A percentile compares a stretch with the other conserved stretches of the same genome.
phyloP scores from a whole-genome alignment of 2,888 invertebrate genomes.

The Machimus atricapillus region DNA sequence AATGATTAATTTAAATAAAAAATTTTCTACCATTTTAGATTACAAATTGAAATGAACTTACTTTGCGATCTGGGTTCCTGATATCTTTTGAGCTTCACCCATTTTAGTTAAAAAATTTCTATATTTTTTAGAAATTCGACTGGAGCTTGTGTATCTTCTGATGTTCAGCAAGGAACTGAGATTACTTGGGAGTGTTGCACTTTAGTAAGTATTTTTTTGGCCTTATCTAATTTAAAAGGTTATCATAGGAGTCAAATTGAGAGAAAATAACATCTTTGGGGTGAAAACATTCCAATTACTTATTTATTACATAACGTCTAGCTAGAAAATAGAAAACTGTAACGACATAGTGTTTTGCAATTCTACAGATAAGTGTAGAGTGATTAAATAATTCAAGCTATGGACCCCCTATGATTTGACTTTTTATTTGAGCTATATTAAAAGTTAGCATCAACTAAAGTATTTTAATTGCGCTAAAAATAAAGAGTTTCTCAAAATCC shows the following conservation, averaged over 20 bases:
- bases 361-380: neutral
- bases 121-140: slow-evolving; percentile 2
- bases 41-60: slow-evolving; percentile 60
- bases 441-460: too few relatives aligned
- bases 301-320: neutral
- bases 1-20: neutral
- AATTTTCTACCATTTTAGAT: neutral
- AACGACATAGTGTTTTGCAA: neutral
- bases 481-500: too few relatives aligned
- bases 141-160: neutral
- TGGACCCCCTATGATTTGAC: too few relatives aligned
- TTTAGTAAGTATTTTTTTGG: neutral
- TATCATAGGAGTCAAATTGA: neutral
- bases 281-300: neutral
- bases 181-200: neutral
- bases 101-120: slow-evolving; percentile 49
- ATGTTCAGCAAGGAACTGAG: neutral
- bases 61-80: slow-evolving; percentile 75
- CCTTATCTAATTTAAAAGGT: neutral
- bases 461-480: too few relatives aligned
- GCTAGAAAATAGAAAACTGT: neutral
- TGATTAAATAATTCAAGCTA: too few relatives aligned
- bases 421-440: too few relatives aligned
- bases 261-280: neutral
- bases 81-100: slow-evolving; percentile 65